Percentiles rank a stretch among this genome's conserved stretches.
These are phyloP conservation scores for Adoxophyes honmai DNA, from an alignment of 1,140 invertebrate genomes.

Conservation along the genomic window DNA sequence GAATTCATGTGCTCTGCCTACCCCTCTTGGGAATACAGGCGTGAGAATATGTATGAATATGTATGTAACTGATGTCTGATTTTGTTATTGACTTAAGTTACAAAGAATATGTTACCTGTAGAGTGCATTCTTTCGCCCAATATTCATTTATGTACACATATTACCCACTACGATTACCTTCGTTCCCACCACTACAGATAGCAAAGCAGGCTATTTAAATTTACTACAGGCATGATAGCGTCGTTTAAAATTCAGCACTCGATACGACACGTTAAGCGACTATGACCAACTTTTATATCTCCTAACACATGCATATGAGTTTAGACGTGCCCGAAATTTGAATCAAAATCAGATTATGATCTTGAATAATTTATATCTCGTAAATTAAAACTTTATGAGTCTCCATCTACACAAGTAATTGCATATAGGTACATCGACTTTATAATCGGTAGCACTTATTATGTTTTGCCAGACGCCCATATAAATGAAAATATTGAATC, in stretches of 20 bases:
- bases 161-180: too few relatives aligned
- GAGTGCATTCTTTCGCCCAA: too few relatives aligned
- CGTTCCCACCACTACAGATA: not conserved
- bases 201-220: not conserved
- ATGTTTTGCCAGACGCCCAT: not conserved
- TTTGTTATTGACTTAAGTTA: too few relatives aligned
- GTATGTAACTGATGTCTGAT: too few relatives aligned
- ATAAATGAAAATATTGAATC: not conserved
- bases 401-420: not conserved
- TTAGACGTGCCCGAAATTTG: slow-evolving; percentile 6
- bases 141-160: too few relatives aligned
- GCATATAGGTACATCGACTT: not conserved
- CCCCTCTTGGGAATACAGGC: too few relatives aligned
- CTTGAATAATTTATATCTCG: not conserved
- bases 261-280: not conserved
- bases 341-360: slow-evolving; percentile 10
- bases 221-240: not conserved
- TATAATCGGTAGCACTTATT: not conserved
- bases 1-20: too few relatives aligned
- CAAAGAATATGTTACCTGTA: too few relatives aligned
- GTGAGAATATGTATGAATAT: too few relatives aligned
- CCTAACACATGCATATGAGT: not conserved
- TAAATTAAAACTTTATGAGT: not conserved
- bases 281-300: not conserved
- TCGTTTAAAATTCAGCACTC: not conserved